Base-by-base conservation (phyloP, 2,888 invertebrate genomes). In the Chironomus tentans region DNA sequence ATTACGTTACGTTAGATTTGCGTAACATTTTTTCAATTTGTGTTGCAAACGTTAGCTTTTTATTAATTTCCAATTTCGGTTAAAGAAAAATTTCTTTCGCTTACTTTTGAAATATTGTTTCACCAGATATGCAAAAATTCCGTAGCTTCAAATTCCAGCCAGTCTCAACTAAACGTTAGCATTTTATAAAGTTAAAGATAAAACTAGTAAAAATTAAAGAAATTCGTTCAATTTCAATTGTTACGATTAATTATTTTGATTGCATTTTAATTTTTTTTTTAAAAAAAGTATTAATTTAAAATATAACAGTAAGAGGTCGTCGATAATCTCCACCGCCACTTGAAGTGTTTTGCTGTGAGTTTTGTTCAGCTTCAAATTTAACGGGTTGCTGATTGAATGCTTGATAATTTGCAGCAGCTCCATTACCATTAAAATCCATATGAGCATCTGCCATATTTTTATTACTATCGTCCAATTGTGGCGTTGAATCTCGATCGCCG, bases 271-370 rank as follows among this genome's bases (percentile, higher is more conserved):
- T 56, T 50, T 50, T 10, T 10, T 50, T 6, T 6, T 1, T 13
- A 3, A 50, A 50, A 6, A 4, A 50, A 50, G 4, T 18, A 65
- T 38, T 15, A 12, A 46, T 69, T 69, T 69, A 84, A 83, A 84
- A 84, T 81, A 84, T 84, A 78, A 84, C 84, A 21, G 84, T 84
- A 47, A 84, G 79, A 38, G 84, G 84, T 77, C 84, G 80, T 12
- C 84, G 82, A 78, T 83, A 22, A 65, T 24, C 21, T 12, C 82
- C 81, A 68, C 80, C 79, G 5, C 81, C 80, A 38, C 24, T 68
- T n/a, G 21, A 15, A 38, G 15, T 12, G n/a, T 24, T 22, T 15
- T 50, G 65, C 62, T 50, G 50, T n/a, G 47, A 12, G 2, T 83
- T 83, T 77, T 82, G 80, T 77, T 84, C 83, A 56, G 84, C 80